Evolutionary conservation across 2,797 vertebrate genomes (phyloP).

Genomic region (Leuciscus waleckii): DNA sequence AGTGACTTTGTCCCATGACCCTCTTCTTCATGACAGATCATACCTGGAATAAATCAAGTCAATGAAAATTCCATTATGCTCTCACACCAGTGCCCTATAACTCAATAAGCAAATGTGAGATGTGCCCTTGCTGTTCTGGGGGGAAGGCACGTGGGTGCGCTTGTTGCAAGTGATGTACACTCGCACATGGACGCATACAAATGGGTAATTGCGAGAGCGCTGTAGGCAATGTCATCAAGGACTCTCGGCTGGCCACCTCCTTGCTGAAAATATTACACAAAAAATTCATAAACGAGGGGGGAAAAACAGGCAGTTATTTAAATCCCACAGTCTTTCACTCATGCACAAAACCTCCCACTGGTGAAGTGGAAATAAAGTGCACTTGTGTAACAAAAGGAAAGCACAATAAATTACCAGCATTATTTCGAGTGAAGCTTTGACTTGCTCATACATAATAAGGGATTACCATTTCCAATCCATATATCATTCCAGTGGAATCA

Average conservation of each 20-base stretch:
- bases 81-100: conserved; percentile 55
- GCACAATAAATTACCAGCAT: conserved; percentile 73
- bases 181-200: conserved; percentile 48
- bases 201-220: conserved; percentile 46
- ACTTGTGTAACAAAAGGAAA: conserved; percentile 69
- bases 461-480: conserved; percentile 73
- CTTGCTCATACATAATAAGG: conserved; percentile 70
- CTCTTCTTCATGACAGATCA: conserved; percentile 54
- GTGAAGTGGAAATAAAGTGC: conserved; percentile 64
- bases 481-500: conserved; percentile 64
- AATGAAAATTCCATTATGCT: conserved; percentile 58
- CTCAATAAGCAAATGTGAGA: conserved; percentile 57
- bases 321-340: conserved; percentile 47
- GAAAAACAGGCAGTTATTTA: conserved; percentile 62
- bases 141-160: conserved; percentile 42
- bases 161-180: conserved; percentile 40
- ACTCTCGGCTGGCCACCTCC: conserved; percentile 30
- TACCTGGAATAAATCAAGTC: conserved; percentile 58
- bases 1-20: conserved; percentile 65
- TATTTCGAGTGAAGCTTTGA: conserved; percentile 62
- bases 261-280: conserved; percentile 15
- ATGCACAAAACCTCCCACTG: conserved; percentile 43
- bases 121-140: conserved; percentile 50
- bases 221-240: conserved; percentile 51
- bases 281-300: not conserved